These are phyloP conservation scores for Myrmecophaga tridactyla DNA, from an alignment of 2,113 vertebrate genomes.

Conservation along the genomic window DNA sequence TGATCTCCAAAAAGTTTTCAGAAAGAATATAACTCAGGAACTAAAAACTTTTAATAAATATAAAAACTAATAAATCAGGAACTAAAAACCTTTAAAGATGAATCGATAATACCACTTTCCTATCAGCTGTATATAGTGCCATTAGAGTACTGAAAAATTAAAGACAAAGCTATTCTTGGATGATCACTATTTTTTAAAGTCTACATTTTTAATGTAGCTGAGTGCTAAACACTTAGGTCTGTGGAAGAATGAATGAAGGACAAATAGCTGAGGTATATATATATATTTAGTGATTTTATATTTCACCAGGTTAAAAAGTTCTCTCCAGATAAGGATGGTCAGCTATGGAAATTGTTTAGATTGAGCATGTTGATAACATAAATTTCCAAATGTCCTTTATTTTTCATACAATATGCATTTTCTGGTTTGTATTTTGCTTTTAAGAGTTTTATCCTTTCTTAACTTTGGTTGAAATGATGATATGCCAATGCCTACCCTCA, in stretches of 20 bases:
- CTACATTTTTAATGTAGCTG: constrained; percentile 55
- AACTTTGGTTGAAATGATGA: constrained; percentile 25
- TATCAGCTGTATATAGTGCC: constrained; percentile 43
- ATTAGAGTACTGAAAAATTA: constrained; percentile 64
- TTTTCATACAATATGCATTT: constrained; percentile 10
- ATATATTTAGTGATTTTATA: background rate
- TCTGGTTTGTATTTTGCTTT: background rate
- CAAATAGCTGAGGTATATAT: background rate
- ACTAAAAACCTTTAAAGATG: constrained; percentile 55
- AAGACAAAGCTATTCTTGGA: constrained; percentile 46
- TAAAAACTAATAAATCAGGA: no score
- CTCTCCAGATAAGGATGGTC: background rate
- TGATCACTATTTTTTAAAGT: constrained; percentile 48
- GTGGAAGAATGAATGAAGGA: background rate
- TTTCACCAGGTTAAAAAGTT: background rate
- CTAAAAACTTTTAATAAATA: no score
- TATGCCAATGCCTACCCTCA: background rate
- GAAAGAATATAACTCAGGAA: constrained; percentile 63
- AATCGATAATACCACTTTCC: constrained; percentile 54
- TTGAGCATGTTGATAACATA: background rate
- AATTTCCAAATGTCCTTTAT: background rate
- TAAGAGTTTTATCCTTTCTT: background rate
- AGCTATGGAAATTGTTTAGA: background rate
- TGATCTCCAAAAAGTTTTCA: constrained; percentile 19
- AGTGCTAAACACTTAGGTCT: constrained; percentile 13